A percentile compares a stretch with the other conserved stretches of the same genome.
These are phyloP conservation scores for Platypus cylindrus DNA, from an alignment of 2,888 invertebrate species.

Conservation along the genomic window DNA sequence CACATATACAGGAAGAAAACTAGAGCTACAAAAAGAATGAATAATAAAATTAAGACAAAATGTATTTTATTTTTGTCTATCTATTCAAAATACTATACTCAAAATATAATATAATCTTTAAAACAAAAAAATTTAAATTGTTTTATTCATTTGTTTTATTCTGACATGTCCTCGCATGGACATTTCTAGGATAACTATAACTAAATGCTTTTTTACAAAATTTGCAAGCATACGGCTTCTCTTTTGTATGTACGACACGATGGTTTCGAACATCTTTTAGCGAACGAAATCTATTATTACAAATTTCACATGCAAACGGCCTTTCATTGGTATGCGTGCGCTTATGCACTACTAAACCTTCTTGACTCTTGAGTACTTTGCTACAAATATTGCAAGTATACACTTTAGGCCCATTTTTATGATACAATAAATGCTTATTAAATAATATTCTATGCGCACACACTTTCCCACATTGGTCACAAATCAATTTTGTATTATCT, in stretches of 20 bases:
- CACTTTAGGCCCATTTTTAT: background rate
- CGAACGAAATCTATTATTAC: slow-evolving; percentile 9
- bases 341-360: background rate
- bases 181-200: too few species aligned
- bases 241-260: slow-evolving; percentile 13
- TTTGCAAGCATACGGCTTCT: background rate
- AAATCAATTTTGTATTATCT: background rate
- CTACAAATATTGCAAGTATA: slow-evolving; percentile 1
- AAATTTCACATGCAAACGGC: slow-evolving; percentile 10
- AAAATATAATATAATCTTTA: too few species aligned
- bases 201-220: too few species aligned
- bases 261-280: slow-evolving; percentile 9
- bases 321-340: background rate
- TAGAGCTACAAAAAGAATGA: too few species aligned
- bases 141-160: too few species aligned
- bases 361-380: background rate
- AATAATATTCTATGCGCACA: background rate
- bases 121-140: too few species aligned
- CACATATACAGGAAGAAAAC: too few species aligned
- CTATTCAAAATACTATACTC: too few species aligned
- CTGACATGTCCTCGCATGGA: too few species aligned
- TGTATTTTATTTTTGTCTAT: too few species aligned
- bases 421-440: background rate
- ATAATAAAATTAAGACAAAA: too few species aligned
- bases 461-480: slow-evolving; percentile 29